phyloP scores from a whole-genome alignment of 1,140 invertebrate species.

The Drosophila busckii region DNA sequence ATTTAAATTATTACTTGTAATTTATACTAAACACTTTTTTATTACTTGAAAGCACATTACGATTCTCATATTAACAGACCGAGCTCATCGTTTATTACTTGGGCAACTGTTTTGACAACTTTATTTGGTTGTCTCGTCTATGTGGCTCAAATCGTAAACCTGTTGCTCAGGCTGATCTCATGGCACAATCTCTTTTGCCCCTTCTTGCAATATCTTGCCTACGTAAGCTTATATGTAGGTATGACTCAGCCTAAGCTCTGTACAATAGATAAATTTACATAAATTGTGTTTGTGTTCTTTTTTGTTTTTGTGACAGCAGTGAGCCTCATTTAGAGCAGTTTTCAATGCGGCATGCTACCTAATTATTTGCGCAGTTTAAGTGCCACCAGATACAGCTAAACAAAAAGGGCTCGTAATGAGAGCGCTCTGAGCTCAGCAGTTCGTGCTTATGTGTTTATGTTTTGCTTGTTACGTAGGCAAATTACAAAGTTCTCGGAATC shows the following conservation, averaged over 20 bases:
- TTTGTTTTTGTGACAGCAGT: slow-evolving; percentile 22
- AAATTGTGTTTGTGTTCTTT: slow-evolving; percentile 14
- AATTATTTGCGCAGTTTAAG: slow-evolving; percentile 71
- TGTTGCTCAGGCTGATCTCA: slow-evolving; percentile 41
- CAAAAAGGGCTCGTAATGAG: slow-evolving; percentile 33
- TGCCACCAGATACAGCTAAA: slow-evolving; percentile 32
- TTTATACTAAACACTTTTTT: no score
- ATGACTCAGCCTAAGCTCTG: slow-evolving; percentile 48
- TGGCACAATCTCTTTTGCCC: slow-evolving; percentile 28
- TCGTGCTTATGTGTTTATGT: slow-evolving; percentile 20
- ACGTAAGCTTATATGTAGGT: slow-evolving; percentile 13
- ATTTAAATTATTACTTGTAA: no score
- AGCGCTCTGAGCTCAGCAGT: slow-evolving; percentile 9
- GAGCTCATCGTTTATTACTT: slow-evolving; percentile 1
- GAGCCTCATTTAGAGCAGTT: slow-evolving; percentile 22
- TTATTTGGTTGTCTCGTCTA: slow-evolving; percentile 15
- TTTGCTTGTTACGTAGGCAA: slow-evolving; percentile 35
- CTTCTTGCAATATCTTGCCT: slow-evolving; percentile 28
- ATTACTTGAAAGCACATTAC: no score
- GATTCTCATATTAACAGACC: no score
- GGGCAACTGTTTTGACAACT: neutral
- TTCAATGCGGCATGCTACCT: slow-evolving; percentile 32
- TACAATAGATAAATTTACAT: slow-evolving; percentile 54
- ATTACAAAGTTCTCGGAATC: slow-evolving; percentile 32
- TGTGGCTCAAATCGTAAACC: slow-evolving; percentile 17